Conservation (phyloP, 2,113 vertebrate genomes). For the Atherinomorus stipes region DNA sequence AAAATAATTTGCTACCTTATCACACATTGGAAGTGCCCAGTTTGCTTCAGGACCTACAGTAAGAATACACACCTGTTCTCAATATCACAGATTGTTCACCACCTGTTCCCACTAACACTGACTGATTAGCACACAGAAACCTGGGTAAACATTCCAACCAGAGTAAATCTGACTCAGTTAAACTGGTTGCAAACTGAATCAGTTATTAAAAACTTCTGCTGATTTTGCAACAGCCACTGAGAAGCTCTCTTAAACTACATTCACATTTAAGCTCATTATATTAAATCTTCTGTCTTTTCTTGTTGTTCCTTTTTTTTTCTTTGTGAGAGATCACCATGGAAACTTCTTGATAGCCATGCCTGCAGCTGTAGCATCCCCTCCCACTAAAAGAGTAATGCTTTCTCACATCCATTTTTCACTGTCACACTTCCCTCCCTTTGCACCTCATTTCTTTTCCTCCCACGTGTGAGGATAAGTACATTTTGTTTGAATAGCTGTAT, state of each 20-base stretch:
- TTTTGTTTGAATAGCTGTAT: conserved; percentile 23
- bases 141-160: neutral
- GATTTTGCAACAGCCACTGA: neutral
- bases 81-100: conserved; percentile 12
- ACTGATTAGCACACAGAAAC: conserved; percentile 8
- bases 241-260: neutral
- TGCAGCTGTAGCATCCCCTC: conserved; percentile 26
- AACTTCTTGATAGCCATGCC: conserved; percentile 33
- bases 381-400: conserved; percentile 39
- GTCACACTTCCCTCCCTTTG: conserved; percentile 21
- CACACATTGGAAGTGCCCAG: neutral
- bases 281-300: neutral
- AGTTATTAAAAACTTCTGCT: conserved; percentile 1
- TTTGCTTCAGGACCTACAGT: conserved; percentile 8
- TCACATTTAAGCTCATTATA: conserved; percentile 9
- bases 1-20: neutral
- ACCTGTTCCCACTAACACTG: conserved; percentile 28
- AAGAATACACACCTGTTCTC: conserved; percentile 26
- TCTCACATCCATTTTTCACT: conserved; percentile 13
- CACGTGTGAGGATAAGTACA: conserved; percentile 25
- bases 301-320: neutral
- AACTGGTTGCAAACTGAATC: conserved; percentile 1
- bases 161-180: neutral
- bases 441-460: conserved; percentile 1
- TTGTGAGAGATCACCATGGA: conserved; percentile 29